Percentiles rank a stretch among this genome's conserved stretches.
These are phyloP conservation scores for Drosophila melanogaster DNA, from an alignment of 1,140 invertebrate species.

Conservation along the genomic window Release_6_plus_ISO1_MT NC_004354.4:4527001-4527500, in stretches of 20 bases:
- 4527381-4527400: conserved; percentile 9
- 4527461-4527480: conserved; percentile 10
- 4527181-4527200: conserved; percentile 9
- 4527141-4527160: not conserved
- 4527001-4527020: conserved; percentile 56
- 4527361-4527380: conserved; percentile 58
- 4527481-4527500: conserved; percentile 5
- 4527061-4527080: conserved; percentile 84
- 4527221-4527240: conserved; percentile 18
- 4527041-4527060: conserved; percentile 84
- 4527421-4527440: not conserved
- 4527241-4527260: conserved; percentile 16
- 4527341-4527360: conserved; percentile 53
- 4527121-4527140: conserved; percentile 12
- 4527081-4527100: conserved; percentile 82
- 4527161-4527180: conserved; percentile 22
- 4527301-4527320: conserved; percentile 24
- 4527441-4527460: not conserved
- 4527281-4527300: conserved; percentile 5
- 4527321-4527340: conserved; percentile 38
- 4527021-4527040: conserved; percentile 80
- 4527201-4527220: conserved; percentile 8
- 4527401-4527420: not conserved
- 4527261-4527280: not conserved
- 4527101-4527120: conserved; percentile 72